phyloP scores from a whole-genome alignment of 2,797 vertebrate species.

The Paratrypauchen microcephalus region DNA sequence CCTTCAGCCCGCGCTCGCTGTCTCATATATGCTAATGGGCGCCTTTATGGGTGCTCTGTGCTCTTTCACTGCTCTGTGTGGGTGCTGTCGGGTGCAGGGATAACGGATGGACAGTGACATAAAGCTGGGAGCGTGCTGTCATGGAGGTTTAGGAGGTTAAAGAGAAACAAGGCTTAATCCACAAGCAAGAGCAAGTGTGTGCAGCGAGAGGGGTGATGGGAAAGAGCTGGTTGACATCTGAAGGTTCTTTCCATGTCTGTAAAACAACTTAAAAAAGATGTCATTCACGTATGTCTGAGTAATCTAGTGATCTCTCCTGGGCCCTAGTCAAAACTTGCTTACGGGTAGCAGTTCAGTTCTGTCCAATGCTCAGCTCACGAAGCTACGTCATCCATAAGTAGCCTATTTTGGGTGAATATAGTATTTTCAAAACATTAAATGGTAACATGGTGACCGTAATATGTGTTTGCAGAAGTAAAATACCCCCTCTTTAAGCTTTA shows the following conservation, averaged over 20 bases:
- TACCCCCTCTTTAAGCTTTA: too few relatives aligned
- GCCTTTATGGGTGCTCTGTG: slow-evolving; percentile 25
- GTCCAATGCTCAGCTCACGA: too few relatives aligned
- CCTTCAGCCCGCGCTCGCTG: slow-evolving; percentile 9
- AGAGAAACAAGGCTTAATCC: slow-evolving; percentile 56
- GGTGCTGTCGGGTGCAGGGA: slow-evolving; percentile 37
- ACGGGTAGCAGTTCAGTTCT: too few relatives aligned
- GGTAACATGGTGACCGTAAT: too few relatives aligned
- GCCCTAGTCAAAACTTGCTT: too few relatives aligned
- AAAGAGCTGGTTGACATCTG: background rate
- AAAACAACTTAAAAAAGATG: background rate
- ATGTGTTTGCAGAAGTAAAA: too few relatives aligned
- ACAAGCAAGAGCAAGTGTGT: slow-evolving; percentile 29
- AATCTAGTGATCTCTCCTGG: too few relatives aligned
- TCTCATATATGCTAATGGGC: slow-evolving; percentile 30
- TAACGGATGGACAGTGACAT: slow-evolving; percentile 40
- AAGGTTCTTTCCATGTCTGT: background rate
- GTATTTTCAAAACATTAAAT: too few relatives aligned
- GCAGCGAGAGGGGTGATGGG: background rate
- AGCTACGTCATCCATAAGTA: too few relatives aligned
- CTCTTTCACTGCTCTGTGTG: slow-evolving; percentile 10
- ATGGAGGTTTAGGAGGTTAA: slow-evolving; percentile 68
- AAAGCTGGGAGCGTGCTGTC: slow-evolving; percentile 56
- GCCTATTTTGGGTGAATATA: too few relatives aligned
- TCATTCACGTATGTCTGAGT: too few relatives aligned